phyloP scores from a whole-genome alignment of 2,888 invertebrate species.

The Coremacera marginata region DNA sequence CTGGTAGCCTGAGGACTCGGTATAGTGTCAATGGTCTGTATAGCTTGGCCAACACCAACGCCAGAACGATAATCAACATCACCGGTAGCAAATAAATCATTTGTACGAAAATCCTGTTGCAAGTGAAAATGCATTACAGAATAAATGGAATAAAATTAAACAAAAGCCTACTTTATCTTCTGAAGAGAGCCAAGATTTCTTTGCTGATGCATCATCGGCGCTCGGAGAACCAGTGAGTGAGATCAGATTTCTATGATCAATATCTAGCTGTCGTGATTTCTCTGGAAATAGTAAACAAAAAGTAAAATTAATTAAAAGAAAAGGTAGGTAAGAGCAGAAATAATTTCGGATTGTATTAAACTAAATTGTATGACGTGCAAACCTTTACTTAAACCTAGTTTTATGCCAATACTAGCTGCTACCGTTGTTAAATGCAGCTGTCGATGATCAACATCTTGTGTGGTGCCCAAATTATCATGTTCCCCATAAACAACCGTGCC shows the following conservation, averaged over 20 bases:
- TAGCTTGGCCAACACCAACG: conserved; percentile 42
- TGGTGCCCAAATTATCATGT: conserved; percentile 68
- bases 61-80: conserved; percentile 64
- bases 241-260: conserved; percentile 87
- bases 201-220: conserved; percentile 45
- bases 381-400: conserved; percentile 59
- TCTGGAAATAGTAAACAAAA: conserved; percentile 48
- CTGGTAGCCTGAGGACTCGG: conserved; percentile 32
- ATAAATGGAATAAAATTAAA: not conserved
- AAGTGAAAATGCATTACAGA: not conserved
- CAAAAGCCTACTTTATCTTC: conserved; percentile 46
- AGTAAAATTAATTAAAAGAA: not conserved
- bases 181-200: conserved; percentile 52
- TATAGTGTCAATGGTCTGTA: conserved; percentile 48
- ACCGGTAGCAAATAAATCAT: conserved; percentile 42
- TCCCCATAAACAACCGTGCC: conserved; percentile 74
- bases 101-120: conserved; percentile 56
- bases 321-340: not conserved
- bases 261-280: conserved; percentile 72
- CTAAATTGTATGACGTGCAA: not conserved
- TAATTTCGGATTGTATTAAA: not conserved
- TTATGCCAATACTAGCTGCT: conserved; percentile 65
- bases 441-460: conserved; percentile 75
- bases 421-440: conserved; percentile 70
- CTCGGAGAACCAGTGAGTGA: conserved; percentile 82